phyloP scores from a whole-genome alignment of 2,888 invertebrate genomes.

The Aspidapion aeneum region DNA sequence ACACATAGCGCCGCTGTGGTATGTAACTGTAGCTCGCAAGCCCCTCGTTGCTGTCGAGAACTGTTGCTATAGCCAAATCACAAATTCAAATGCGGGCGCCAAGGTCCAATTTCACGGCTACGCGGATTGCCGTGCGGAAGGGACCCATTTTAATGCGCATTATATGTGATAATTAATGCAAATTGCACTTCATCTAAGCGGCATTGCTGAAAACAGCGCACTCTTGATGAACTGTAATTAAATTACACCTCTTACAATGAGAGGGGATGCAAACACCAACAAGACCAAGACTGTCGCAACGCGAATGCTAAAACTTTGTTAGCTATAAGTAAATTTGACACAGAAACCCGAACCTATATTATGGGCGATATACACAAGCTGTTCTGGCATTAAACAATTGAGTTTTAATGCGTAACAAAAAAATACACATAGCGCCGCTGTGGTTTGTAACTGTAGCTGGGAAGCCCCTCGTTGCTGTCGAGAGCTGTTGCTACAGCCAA shows the following conservation, averaged over 20 bases:
- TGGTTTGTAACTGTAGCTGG: no score
- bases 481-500: no score
- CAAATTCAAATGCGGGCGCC: conserved; percentile 42
- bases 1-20: not conserved
- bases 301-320: no score
- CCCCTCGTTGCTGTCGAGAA: no score
- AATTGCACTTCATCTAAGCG: conserved; percentile 50
- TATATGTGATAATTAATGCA: conserved; percentile 52
- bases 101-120: conserved; percentile 45
- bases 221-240: conserved; percentile 50
- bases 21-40: no score
- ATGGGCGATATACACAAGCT: no score
- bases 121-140: conserved; percentile 40
- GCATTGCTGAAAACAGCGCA: conserved; percentile 48
- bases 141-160: conserved; percentile 47
- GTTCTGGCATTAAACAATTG: not conserved
- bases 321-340: no score
- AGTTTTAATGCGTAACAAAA: not conserved
- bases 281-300: no score
- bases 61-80: no score
- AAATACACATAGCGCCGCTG: not conserved
- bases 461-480: no score
- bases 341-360: no score
- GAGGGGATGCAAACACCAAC: conserved; percentile 24
- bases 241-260: conserved; percentile 48